Base-by-base conservation (phyloP, 2,888 invertebrate genomes). In the Lordiphosa andalusiaca region DNA sequence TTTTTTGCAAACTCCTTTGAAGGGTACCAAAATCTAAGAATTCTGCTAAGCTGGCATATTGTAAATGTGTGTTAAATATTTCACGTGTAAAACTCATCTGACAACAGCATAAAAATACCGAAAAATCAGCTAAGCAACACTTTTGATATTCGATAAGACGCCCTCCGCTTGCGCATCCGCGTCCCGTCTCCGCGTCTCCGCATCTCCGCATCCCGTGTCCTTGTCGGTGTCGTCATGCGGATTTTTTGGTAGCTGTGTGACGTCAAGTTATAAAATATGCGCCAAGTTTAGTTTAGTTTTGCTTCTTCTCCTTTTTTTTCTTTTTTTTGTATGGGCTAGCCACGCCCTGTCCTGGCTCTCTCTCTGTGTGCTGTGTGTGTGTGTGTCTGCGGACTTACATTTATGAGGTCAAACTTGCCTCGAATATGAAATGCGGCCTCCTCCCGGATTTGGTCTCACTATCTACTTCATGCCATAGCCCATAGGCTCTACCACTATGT, bases 181-280 rank as follows among this genome's bases (percentile, higher is more conserved):
- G n/a, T n/a, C n/a, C n/a, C n/a, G n/a, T n/a, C n/a, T n/a, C n/a
- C n/a, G n/a, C n/a, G n/a, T n/a, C n/a, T n/a, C n/a, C n/a, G n/a
- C n/a, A n/a, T n/a, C n/a, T n/a, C n/a, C n/a, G n/a, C n/a, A n/a
- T n/a, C n/a, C n/a, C n/a, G n/a, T n/a, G n/a, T 46, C 42, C 4
- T 42, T 51, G 56, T 60, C 57, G 51, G 53, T 74, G 63, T 61
- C 69, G 58, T 66, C 71, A 69, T 60, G 42, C 47, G 61, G 48
- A 48, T 6, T 6, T 48, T 53, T 37, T 49, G 47, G 38, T 57
- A 56, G 53, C 55, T 60, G 55, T 49, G 73, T 78, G 84, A 78
- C 84, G 77, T 84, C 80, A 59, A 59, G 64, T 54, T 65, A 66
- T 81, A 81, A 77, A 84, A 81, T 77, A 84, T 77, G 82, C 78